These are phyloP conservation scores for Sinocyclocheilus anophthalmus DNA, from an alignment of 2,113 vertebrate genomes.

Conservation along the genomic window DNA sequence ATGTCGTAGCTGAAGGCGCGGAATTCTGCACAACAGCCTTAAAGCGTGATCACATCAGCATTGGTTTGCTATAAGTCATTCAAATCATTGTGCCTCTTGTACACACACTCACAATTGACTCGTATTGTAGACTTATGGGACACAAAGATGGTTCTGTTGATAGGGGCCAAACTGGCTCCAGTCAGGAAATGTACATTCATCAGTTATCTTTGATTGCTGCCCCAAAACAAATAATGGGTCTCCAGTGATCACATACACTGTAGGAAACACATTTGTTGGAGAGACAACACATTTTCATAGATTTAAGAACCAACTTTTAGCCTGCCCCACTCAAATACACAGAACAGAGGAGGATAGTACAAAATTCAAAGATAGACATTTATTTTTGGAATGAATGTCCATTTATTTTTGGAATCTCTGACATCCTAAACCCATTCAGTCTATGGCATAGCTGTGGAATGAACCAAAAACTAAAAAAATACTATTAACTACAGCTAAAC, in stretches of 20 bases:
- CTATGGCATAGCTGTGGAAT: not conserved
- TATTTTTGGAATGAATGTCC: not conserved
- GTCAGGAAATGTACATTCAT: conserved; percentile 51
- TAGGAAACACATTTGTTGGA: conserved; percentile 45
- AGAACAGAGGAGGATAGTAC: not conserved
- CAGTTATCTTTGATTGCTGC: conserved; percentile 47
- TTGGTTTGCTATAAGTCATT: conserved; percentile 26
- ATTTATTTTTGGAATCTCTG: not conserved
- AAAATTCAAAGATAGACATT: not conserved
- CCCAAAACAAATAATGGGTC: conserved; percentile 47
- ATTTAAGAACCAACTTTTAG: not conserved
- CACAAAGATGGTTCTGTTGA: conserved; percentile 48
- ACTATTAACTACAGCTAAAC: not conserved
- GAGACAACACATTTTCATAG: not conserved
- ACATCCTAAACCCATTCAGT: not conserved
- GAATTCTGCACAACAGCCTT: conserved; percentile 13
- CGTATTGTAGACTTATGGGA: conserved; percentile 28
- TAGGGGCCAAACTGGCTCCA: conserved; percentile 50
- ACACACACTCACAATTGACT: conserved; percentile 46
- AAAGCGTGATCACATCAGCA: conserved; percentile 15
- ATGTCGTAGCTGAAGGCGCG: conserved; percentile 5
- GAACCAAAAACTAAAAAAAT: not conserved
- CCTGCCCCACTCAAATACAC: not conserved
- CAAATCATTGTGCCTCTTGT: conserved; percentile 47
- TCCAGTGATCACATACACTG: conserved; percentile 2